Percentiles rank a stretch among this genome's conserved stretches.
Conservation (phyloP, 37 sponge, comb jelly and placozoan species). For the Geodia barretti region DNA sequence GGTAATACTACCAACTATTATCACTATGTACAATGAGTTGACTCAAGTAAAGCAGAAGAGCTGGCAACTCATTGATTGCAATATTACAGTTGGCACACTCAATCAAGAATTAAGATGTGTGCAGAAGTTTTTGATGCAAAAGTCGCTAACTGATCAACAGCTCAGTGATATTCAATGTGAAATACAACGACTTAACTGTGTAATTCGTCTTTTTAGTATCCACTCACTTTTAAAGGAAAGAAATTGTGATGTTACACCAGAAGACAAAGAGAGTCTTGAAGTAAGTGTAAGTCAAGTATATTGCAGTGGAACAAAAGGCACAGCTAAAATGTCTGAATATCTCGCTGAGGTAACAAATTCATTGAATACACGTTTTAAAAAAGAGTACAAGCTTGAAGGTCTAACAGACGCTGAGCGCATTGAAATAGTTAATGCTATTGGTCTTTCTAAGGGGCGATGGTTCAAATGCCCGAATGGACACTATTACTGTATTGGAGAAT, state of each 20-base stretch:
- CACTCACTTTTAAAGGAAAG: background rate
- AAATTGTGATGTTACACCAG: background rate
- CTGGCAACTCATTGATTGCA: background rate
- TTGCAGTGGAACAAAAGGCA: background rate
- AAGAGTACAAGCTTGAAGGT: slow-evolving; percentile 51
- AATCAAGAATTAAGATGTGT: background rate
- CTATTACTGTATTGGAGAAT: slow-evolving; percentile 87
- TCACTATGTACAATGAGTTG: background rate
- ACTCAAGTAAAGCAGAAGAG: background rate
- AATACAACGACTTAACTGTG: slow-evolving; percentile 35
- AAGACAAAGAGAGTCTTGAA: background rate
- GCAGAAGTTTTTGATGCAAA: slow-evolving; percentile 24
- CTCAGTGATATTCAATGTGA: slow-evolving; percentile 49
- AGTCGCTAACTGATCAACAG: slow-evolving; percentile 52
- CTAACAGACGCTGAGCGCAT: slow-evolving; percentile 60
- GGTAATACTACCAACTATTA: slow-evolving; percentile 22
- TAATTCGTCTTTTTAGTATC: slow-evolving; percentile 17
- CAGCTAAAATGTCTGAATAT: slow-evolving; percentile 30
- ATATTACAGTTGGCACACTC: background rate
- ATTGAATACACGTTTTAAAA: slow-evolving; percentile 14
- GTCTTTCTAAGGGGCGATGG: slow-evolving; percentile 83
- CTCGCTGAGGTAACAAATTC: background rate
- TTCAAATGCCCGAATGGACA: slow-evolving; percentile 90
- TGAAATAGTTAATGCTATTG: slow-evolving; percentile 80
- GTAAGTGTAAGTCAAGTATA: background rate